phyloP scores from a whole-genome alignment of 53 echinoderm and acorn worm species.

The Apostichopus leukothele region DNA sequence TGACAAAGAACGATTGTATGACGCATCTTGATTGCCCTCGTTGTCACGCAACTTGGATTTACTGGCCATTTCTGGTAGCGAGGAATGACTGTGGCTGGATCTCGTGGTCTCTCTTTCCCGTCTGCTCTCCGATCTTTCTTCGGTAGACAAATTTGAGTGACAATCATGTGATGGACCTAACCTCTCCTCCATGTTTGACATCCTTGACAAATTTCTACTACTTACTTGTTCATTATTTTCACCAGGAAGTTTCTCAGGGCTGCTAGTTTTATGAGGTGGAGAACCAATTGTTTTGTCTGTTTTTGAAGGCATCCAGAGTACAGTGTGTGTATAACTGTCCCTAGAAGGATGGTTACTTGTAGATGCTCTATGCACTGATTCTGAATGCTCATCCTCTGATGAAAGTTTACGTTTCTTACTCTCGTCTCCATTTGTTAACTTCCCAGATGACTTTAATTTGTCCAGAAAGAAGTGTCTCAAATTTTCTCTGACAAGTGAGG shows the following conservation, averaged over 20 bases:
- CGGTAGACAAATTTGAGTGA: background rate
- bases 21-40: constrained; percentile 6
- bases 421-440: constrained; percentile 5
- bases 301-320: constrained; percentile 15
- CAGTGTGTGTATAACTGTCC: constrained; percentile 30
- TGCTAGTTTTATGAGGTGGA: background rate
- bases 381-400: background rate
- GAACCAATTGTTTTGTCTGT: background rate
- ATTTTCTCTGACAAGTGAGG: constrained; percentile 39
- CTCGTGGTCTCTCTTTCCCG: background rate
- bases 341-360: constrained; percentile 6
- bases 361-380: background rate
- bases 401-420: constrained; percentile 7
- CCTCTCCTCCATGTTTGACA: constrained; percentile 1
- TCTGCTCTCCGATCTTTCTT: background rate
- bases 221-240: background rate
- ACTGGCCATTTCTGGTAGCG: background rate
- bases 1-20: constrained; percentile 1
- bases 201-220: constrained; percentile 23
- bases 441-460: constrained; percentile 36
- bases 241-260: background rate
- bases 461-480: constrained; percentile 42
- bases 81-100: constrained; percentile 32
- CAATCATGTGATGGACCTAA: background rate
- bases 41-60: background rate